Percentiles rank a stretch among this genome's conserved stretches.
phyloP scores from a whole-genome alignment of 2,113 vertebrate genomes.

The Dicerorhinus sumatrensis region DNA sequence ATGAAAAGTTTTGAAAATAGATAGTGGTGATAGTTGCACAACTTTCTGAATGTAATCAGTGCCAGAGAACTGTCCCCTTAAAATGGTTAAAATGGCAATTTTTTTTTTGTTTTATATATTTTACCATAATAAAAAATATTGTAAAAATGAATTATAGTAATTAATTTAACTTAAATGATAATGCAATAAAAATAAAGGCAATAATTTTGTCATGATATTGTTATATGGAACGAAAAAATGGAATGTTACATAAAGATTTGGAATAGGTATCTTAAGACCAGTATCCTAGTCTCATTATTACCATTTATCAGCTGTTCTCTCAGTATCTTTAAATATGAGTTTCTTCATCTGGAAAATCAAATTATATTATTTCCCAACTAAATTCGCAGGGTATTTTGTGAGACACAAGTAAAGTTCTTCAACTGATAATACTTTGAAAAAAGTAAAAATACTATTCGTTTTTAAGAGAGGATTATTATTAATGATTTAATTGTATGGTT shows the following conservation, averaged over 20 bases:
- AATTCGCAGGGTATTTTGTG: neutral
- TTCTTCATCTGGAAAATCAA: neutral
- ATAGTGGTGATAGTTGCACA: neutral
- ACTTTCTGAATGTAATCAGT: neutral
- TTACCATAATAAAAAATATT: neutral
- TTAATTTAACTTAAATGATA: neutral
- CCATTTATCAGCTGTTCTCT: neutral
- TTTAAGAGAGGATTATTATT: neutral
- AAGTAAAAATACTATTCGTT: neutral
- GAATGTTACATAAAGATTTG: neutral
- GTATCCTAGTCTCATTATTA: neutral
- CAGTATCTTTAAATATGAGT: neutral
- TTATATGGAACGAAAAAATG: neutral
- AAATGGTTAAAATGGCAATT: neutral
- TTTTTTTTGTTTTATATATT: neutral
- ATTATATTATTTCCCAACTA: neutral
- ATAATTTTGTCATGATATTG: neutral
- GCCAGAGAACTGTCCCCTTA: neutral
- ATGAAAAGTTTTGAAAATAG: neutral
- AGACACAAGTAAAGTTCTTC: neutral
- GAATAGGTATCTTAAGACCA: neutral
- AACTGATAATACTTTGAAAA: neutral
- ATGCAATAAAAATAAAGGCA: neutral
- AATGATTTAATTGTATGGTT: neutral
- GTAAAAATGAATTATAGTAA: neutral